Evolutionary conservation across 2,797 vertebrate species (phyloP).

Genomic region (Malacoraja senta): DNA sequence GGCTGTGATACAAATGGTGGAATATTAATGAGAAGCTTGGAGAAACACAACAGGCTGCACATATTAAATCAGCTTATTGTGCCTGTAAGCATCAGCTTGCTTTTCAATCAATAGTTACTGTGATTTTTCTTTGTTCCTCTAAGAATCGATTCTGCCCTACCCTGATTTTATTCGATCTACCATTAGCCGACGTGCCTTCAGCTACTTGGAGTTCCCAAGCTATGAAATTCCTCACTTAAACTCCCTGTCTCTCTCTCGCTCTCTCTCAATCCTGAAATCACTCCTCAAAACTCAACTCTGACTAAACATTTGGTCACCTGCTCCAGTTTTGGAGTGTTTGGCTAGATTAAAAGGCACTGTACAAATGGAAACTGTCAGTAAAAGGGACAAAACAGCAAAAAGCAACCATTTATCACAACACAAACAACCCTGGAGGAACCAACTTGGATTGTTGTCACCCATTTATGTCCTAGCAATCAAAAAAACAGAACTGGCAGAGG

Average conservation of each 20-base stretch:
- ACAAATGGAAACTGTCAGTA: neutral
- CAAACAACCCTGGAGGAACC: neutral
- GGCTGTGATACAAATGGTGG: constrained; percentile 1
- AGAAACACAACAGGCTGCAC: neutral
- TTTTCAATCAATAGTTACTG: neutral
- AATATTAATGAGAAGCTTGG: neutral
- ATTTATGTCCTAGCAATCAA: neutral
- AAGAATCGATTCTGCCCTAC: neutral
- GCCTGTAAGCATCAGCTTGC: neutral
- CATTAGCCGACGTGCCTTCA: neutral
- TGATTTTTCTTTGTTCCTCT: neutral
- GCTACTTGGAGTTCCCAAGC: neutral
- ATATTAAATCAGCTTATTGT: constrained; percentile 18
- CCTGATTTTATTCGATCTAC: neutral
- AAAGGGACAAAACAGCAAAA: neutral
- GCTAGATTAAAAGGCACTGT: too few species aligned
- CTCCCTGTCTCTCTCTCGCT: neutral
- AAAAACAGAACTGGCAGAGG: constrained; percentile 14
- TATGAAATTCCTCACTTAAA: neutral
- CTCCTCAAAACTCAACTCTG: neutral
- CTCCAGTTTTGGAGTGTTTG: neutral
- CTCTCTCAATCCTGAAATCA: neutral
- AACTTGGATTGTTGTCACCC: neutral
- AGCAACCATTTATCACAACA: neutral
- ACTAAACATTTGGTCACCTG: neutral